Percentiles rank a stretch among this genome's conserved stretches.
These are phyloP conservation scores for Graphium colonna DNA, from an alignment of 2,888 invertebrate genomes.

Conservation along the genomic window DNA sequence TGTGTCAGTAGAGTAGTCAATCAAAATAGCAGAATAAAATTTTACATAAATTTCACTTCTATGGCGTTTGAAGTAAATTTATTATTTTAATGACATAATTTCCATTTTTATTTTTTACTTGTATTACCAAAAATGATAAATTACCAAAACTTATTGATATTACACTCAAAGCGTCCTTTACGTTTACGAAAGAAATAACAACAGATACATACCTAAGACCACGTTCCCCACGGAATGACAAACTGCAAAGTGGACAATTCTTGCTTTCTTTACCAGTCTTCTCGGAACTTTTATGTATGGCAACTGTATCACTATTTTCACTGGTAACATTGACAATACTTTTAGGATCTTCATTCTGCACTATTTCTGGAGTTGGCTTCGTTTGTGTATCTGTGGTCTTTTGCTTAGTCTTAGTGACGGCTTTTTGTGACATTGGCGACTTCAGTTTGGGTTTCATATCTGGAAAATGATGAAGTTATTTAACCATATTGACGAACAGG, in stretches of 20 bases:
- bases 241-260: slow-evolving; percentile 50
- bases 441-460: slow-evolving; percentile 56
- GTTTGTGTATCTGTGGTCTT: slow-evolving; percentile 10
- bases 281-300: slow-evolving; percentile 27
- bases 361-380: slow-evolving; percentile 4
- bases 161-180: no score
- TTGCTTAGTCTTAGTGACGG: slow-evolving; percentile 29
- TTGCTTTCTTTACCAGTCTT: slow-evolving; percentile 34
- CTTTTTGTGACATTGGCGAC: slow-evolving; percentile 36
- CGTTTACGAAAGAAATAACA: no score
- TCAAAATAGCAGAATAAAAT: no score
- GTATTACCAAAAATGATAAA: no score
- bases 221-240: slow-evolving; percentile 57
- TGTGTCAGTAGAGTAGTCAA: no score
- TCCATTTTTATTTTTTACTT: no score
- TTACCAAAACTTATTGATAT: no score
- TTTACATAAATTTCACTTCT: background rate
- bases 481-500: no score
- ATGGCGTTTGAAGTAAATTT: background rate
- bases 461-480: no score
- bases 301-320: slow-evolving; percentile 29
- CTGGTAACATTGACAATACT: slow-evolving; percentile 26
- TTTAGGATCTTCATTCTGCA: slow-evolving; percentile 12
- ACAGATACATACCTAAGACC: slow-evolving; percentile 59
- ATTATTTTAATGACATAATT: background rate